Evolutionary conservation across 2,797 vertebrate genomes (phyloP).

Genomic region (Bufotes viridis): DNA sequence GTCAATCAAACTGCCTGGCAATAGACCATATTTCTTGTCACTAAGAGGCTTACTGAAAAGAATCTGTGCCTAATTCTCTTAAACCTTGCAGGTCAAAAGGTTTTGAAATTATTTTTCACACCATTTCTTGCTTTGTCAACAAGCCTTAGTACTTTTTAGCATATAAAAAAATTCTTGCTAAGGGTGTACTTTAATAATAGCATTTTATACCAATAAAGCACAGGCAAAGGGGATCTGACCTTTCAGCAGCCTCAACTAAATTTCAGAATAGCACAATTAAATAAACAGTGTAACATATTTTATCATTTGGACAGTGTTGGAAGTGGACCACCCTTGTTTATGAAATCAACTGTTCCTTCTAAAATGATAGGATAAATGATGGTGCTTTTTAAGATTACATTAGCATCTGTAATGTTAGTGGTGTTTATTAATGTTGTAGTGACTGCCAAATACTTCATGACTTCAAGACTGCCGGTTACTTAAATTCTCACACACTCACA

Average conservation of each 20-base stretch:
- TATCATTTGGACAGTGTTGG: conserved; percentile 26
- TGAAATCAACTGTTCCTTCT: conserved; percentile 40
- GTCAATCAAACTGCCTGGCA: conserved; percentile 88
- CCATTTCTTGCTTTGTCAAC: conserved; percentile 87
- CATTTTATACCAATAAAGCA: conserved; percentile 23
- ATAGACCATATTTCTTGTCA: conserved; percentile 88
- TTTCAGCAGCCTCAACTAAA: conserved; percentile 2
- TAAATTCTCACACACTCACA: conserved; percentile 30
- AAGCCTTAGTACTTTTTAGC: conserved; percentile 81
- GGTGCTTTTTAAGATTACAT: conserved; percentile 56
- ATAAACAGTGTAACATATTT: conserved; percentile 26
- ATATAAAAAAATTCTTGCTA: conserved; percentile 70
- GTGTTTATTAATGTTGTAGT: conserved; percentile 55
- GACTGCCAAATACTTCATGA: conserved; percentile 49
- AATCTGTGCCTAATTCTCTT: conserved; percentile 90
- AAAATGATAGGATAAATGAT: conserved; percentile 52
- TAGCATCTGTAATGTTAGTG: conserved; percentile 58
- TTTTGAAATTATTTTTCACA: conserved; percentile 91
- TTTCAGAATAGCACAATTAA: conserved; percentile 1
- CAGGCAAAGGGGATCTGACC: conserved; percentile 1
- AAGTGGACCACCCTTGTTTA: conserved; percentile 46
- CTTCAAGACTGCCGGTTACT: conserved; percentile 33
- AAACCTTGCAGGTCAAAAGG: conserved; percentile 94
- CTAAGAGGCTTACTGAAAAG: conserved; percentile 91
- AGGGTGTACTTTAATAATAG: conserved; percentile 48